phyloP scores from a whole-genome alignment of 1,140 invertebrate species.

The Littorina saxatilis region DNA sequence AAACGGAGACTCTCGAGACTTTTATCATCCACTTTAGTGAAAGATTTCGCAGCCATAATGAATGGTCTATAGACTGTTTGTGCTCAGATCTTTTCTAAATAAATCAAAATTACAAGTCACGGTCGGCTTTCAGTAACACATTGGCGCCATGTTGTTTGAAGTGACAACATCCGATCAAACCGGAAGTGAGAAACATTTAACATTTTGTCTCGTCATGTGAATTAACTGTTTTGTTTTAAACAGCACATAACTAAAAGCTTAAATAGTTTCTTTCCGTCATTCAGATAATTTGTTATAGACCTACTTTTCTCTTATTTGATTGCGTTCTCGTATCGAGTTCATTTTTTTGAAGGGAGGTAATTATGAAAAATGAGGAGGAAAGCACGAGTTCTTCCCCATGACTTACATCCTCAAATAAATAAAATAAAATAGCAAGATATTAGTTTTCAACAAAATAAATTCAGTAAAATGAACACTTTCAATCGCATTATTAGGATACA shows the following conservation, averaged over 20 bases:
- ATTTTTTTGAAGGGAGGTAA: background rate
- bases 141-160: constrained; percentile 42
- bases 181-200: background rate
- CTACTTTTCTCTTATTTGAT: background rate
- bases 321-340: background rate
- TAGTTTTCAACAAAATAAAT: no score
- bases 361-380: no score
- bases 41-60: constrained; percentile 31
- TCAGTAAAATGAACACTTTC: no score
- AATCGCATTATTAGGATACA: no score
- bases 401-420: no score
- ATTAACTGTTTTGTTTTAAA: background rate
- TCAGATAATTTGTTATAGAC: background rate
- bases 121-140: background rate
- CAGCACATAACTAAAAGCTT: background rate
- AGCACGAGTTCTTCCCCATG: no score
- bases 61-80: no score
- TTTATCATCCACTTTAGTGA: constrained; percentile 44
- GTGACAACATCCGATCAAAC: constrained; percentile 24
- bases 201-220: background rate
- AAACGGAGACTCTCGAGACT: constrained; percentile 77
- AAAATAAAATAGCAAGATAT: no score
- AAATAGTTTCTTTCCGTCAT: no score
- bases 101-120: background rate
- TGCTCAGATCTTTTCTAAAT: background rate